These are phyloP conservation scores for Capreolus pygargus DNA, from an alignment of 2,113 vertebrate genomes.

Conservation along the genomic window DNA sequence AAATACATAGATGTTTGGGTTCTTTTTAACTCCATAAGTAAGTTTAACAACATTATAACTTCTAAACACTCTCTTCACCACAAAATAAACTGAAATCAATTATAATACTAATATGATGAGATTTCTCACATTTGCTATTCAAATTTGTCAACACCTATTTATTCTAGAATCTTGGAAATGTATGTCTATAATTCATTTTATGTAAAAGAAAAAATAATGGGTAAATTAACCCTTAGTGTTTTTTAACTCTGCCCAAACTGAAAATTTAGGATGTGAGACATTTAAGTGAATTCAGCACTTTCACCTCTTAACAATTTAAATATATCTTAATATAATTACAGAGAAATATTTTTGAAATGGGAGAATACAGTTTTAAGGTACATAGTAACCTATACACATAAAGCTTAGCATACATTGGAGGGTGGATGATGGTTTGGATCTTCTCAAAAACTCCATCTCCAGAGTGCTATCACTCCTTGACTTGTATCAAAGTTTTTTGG, in stretches of 20 bases:
- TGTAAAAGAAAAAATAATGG: neutral
- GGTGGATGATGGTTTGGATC: accelerated
- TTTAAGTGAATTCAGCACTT: neutral
- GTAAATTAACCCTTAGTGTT: neutral
- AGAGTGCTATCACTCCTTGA: neutral
- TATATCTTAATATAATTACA: too few relatives aligned
- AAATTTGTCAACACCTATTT: neutral
- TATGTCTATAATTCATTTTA: neutral
- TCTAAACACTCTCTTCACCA: neutral
- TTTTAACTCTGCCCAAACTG: neutral
- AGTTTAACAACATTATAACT: neutral
- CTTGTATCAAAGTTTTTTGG: neutral
- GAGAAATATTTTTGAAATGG: too few relatives aligned
- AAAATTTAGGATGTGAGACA: neutral
- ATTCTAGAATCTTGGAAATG: neutral
- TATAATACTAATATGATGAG: neutral
- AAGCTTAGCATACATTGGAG: neutral
- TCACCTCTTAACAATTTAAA: neutral
- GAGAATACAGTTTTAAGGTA: neutral
- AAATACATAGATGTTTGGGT: neutral
- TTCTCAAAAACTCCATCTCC: neutral
- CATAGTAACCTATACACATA: neutral
- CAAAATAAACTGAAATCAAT: neutral
- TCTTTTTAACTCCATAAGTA: neutral
- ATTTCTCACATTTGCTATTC: neutral